Evolutionary conservation across 30 jellyfish, hydroid and myxozoan species (phyloP), one percentile per base, ranked within the genome.

Genomic region (Aurelia sp.): DNA sequence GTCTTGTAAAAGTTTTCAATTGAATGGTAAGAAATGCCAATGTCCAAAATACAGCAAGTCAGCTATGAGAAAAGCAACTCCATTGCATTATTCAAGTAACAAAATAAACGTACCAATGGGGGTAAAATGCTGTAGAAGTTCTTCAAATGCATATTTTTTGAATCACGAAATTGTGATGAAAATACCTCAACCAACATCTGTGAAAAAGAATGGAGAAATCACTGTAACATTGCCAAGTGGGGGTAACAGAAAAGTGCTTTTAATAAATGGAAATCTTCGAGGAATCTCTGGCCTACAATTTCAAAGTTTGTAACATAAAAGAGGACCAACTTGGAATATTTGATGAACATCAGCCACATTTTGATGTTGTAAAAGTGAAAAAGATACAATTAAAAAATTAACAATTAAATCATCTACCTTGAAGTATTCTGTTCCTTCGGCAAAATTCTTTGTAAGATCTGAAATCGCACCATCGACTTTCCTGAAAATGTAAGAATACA

Each of bases 171-270:
- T 72, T 93, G 97, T 13, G 98, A 85, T 4, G 98, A 89, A 74
- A 93, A 93, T n/a, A 93, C 98, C 66, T 88, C 98, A 35, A 93
- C 98, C 55, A 93, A 71, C 97, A 93, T 93, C 98, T 93, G 71
- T 7, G 37, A 73, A 59, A 73, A 37, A 55, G 48, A 62, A 0
- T 9, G 20, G 16, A 15, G 31, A 40, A 8, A 80, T 62, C 72
- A 16, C 3, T 11, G 61, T 13, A 22, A 19, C 22, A 47, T 16
- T 44, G 18, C 17, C 4, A 7, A 44, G 35, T 70, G 20, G 18
- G 64, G 64, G 31, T 19, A 33, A 27, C 8, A 13, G 50, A 37
- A 59, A 59, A 59, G 27, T 59, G 68, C 10, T 21, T 59, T 21
- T 6, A 59, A 59, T 6, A 1, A 59, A 17, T 21, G 7, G 21